A percentile compares a stretch with the other conserved stretches of the same genome.
These are phyloP conservation scores for Oxystoma pomonae DNA, from an alignment of 2,888 invertebrate genomes.

Conservation along the genomic window DNA sequence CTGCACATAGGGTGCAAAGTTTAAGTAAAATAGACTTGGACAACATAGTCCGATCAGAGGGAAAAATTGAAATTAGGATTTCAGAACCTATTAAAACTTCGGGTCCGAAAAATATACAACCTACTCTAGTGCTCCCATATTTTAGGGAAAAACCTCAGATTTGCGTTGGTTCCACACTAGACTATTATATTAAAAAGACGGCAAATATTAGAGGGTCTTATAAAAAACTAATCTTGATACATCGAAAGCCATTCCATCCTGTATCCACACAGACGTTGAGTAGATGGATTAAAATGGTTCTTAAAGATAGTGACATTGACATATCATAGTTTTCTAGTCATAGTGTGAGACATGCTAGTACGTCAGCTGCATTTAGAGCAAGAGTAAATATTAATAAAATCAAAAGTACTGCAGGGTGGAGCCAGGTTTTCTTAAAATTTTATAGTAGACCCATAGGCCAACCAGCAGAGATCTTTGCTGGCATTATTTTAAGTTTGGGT, in stretches of 20 bases:
- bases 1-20: too few relatives aligned
- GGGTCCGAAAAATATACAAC: slow-evolving; percentile 7
- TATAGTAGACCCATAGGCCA: too few relatives aligned
- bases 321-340: slow-evolving; percentile 23
- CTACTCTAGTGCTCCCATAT: slow-evolving; percentile 11
- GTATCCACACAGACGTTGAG: slow-evolving; percentile 23
- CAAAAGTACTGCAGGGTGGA: too few relatives aligned
- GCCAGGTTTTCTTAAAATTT: too few relatives aligned
- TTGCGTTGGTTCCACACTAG: slow-evolving; percentile 14
- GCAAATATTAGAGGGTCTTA: slow-evolving; percentile 4
- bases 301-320: slow-evolving; percentile 25
- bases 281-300: slow-evolving; percentile 28
- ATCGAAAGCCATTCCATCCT: slow-evolving; percentile 20
- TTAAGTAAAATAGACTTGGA: too few relatives aligned
- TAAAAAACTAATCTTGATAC: slow-evolving; percentile 8
- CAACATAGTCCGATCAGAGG: too few relatives aligned
- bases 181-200: slow-evolving; percentile 13
- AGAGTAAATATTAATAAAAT: slow-evolving; percentile 25
- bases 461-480: too few relatives aligned
- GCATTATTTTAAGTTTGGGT: too few relatives aligned
- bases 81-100: slow-evolving; percentile 17
- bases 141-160: slow-evolving; percentile 12
- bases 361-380: slow-evolving; percentile 24
- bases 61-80: slow-evolving; percentile 11
- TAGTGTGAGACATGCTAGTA: slow-evolving; percentile 26